Conservation (phyloP, 2,113 vertebrate species). For the Leptobrachium leishanense region DNA sequence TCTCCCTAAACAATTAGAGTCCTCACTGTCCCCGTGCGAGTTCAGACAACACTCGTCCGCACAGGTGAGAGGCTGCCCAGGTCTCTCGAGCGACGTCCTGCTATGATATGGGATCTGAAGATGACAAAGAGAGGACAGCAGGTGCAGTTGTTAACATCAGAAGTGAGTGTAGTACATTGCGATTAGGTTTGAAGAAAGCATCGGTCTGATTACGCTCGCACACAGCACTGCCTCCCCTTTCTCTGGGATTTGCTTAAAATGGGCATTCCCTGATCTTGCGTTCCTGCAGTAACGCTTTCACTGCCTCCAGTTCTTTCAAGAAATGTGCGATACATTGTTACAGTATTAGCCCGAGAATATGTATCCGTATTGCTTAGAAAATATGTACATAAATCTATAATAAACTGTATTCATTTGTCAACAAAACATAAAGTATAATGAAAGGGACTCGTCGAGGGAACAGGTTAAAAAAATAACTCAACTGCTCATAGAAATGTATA, state of each 20-base stretch:
- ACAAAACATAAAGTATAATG: no score
- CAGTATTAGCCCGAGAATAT: no score
- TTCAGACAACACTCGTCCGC: not conserved
- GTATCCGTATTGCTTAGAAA: no score
- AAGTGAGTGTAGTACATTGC: not conserved
- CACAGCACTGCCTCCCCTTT: slow-evolving; percentile 11
- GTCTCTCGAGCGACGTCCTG: not conserved
- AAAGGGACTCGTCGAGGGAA: no score
- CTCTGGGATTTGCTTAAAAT: slow-evolving; percentile 30
- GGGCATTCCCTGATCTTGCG: slow-evolving; percentile 2
- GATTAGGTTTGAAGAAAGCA: slow-evolving; percentile 33
- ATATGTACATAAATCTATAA: no score
- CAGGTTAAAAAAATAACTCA: no score
- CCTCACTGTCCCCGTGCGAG: not conserved
- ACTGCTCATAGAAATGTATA: no score
- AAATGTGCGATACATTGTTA: not conserved
- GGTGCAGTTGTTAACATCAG: not conserved
- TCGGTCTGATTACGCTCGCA: slow-evolving; percentile 8
- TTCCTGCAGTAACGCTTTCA: slow-evolving; percentile 30
- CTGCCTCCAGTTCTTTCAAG: not conserved
- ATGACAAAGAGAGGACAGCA: not conserved
- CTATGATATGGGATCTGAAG: not conserved
- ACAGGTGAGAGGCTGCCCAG: not conserved
- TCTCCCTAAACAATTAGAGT: not conserved
- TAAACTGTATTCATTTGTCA: no score